Evolutionary conservation across 2,888 invertebrate genomes (phyloP), one percentile per base, ranked within the genome.

Genomic region (Drosophila neotestacea): DNA sequence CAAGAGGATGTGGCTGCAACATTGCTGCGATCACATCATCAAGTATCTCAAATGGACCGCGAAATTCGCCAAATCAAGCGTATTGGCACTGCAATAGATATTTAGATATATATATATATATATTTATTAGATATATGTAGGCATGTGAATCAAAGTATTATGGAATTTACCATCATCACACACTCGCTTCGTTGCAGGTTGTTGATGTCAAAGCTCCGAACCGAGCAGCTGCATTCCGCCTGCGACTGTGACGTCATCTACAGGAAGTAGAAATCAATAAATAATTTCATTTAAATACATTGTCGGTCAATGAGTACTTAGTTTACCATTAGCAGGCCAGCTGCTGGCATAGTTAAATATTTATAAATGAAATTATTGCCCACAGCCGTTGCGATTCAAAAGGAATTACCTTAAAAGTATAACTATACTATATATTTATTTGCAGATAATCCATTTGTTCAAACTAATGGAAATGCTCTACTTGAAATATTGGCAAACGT

Each of bases 161-260:
- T 71, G 27, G 46, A 68, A 70, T 70, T 79, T 65, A 81, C 80
- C 69, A 58, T 55, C 59, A 55, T 22, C 54, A 77, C 59, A 77
- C 61, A 52, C 30, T 52, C 16, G 56, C 34, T 48, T 6, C 42
- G 38, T 62, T 54, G 61, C 65, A 63, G 56, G 54, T 48, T 60
- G 13, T 47, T 55, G 52, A 54, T 66, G 58, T 54, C 58, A 51
- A 77, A 64, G 74, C 77, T 62, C 62, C 73, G 39, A 58, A 63
- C 10, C 30, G 55, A 50, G 65, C 78, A 79, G 69, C 76, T 70
- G 56, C 56, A 46, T 30, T 44, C 30, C 61, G 58, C 66, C 72
- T 64, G 67, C 55, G 70, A 76, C 77, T 59, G 68, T 84, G 85
- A 80, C 88, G 90, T 88, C 87, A 88, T 89, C 87, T 88, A 48